A percentile compares a stretch with the other conserved stretches of the same genome.
Conservation (phyloP, 2,113 vertebrate species). For the Odocoileus hemionus region DNA sequence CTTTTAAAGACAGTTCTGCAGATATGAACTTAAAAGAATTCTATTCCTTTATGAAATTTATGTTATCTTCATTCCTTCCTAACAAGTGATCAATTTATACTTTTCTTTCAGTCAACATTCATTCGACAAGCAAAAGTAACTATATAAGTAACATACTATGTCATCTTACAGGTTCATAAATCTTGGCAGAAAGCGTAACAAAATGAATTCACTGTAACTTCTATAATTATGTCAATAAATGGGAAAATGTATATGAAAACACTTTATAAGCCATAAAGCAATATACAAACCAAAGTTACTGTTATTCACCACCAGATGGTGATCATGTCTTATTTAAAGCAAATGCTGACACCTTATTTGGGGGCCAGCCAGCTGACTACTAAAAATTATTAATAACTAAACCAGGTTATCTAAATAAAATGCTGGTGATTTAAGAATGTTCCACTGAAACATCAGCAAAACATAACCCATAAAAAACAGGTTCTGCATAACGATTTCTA, state of each 20-base stretch:
- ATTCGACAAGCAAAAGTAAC: background rate
- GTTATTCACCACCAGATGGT: slow-evolving; percentile 57
- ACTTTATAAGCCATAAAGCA: background rate
- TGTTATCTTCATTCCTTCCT: background rate
- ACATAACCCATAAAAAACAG: background rate
- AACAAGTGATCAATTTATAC: background rate
- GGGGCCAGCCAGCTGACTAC: background rate
- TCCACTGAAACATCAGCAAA: background rate
- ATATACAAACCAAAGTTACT: slow-evolving; percentile 28
- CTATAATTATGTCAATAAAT: slow-evolving; percentile 28
- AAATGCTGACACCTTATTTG: background rate
- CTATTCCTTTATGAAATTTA: background rate
- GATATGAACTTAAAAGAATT: background rate
- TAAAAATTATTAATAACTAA: slow-evolving; percentile 36
- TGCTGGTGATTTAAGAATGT: background rate
- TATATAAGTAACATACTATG: background rate
- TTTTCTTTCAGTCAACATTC: slow-evolving; percentile 6
- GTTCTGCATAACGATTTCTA: background rate
- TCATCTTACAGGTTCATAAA: background rate
- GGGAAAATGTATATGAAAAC: background rate
- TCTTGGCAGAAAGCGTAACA: background rate
- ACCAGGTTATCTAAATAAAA: background rate
- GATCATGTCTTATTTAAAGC: slow-evolving; percentile 33
- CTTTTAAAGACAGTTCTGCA: background rate
- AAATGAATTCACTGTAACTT: background rate